Evolutionary conservation across 2,888 invertebrate species (phyloP).

Genomic region (Acrobasis suavella): DNA sequence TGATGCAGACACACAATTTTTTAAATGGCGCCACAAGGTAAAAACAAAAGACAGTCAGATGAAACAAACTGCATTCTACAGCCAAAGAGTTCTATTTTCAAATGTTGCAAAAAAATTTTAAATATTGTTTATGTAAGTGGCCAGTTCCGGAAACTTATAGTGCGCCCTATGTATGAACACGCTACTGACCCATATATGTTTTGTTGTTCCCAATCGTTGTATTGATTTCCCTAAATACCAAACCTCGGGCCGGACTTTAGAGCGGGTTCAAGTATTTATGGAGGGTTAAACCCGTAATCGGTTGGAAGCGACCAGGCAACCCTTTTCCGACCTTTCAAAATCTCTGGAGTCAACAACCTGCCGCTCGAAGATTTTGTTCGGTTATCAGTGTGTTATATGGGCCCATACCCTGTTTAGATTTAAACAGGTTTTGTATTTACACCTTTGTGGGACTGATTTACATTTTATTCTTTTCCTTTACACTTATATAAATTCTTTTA

Average conservation of each 20-base stretch:
- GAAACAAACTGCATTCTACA: too few relatives aligned
- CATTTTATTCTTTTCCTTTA: neutral
- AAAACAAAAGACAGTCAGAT: too few relatives aligned
- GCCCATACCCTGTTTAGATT: neutral
- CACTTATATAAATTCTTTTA: too few relatives aligned
- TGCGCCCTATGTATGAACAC: too few relatives aligned
- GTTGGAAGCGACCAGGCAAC: constrained; percentile 17
- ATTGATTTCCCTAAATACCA: neutral
- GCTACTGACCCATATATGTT: too few relatives aligned
- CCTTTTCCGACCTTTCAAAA: constrained; percentile 23
- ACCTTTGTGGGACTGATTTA: neutral
- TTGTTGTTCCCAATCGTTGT: neutral
- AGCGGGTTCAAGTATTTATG: constrained; percentile 8
- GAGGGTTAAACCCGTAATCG: constrained; percentile 19
- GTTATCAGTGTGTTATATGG: constrained; percentile 2
- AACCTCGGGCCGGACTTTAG: neutral
- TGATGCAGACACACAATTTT: too few relatives aligned
- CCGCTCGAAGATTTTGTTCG: constrained; percentile 7
- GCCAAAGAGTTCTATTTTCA: too few relatives aligned
- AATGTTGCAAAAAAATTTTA: too few relatives aligned
- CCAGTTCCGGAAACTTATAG: too few relatives aligned
- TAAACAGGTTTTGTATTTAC: neutral
- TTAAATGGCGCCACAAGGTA: too few relatives aligned
- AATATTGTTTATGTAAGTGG: too few relatives aligned
- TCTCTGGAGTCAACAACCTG: constrained; percentile 16